A percentile compares a stretch with the other conserved stretches of the same genome.
These are phyloP conservation scores for Garrulus glandarius DNA, from an alignment of 2,797 vertebrate genomes.

Conservation along the genomic window DNA sequence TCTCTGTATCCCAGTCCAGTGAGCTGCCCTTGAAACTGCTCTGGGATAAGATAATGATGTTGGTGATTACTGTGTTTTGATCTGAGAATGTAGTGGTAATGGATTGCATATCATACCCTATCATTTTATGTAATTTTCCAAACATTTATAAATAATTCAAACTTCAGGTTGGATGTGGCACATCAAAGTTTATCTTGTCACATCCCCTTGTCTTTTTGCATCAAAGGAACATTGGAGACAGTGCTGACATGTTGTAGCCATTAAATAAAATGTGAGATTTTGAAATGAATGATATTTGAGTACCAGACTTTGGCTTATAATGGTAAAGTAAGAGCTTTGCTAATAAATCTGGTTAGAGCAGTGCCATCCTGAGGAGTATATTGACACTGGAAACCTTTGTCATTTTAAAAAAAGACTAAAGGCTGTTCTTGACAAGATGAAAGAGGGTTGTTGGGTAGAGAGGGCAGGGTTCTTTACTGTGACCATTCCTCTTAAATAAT, in stretches of 20 bases:
- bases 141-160: constrained; percentile 39
- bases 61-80: constrained; percentile 33
- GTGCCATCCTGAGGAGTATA: background rate
- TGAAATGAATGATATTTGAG: background rate
- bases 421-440: background rate
- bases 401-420: background rate
- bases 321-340: background rate
- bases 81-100: background rate
- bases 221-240: background rate
- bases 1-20: background rate
- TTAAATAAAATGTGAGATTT: constrained; percentile 52
- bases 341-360: background rate
- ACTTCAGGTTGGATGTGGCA: background rate
- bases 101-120: background rate
- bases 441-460: background rate
- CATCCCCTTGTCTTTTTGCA: background rate
- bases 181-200: background rate
- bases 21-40: background rate
- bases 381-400: background rate
- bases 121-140: constrained; percentile 30
- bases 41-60: background rate
- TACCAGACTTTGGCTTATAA: background rate
- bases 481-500: background rate
- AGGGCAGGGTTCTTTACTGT: background rate
- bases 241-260: constrained; percentile 17